Evolutionary conservation across 2,797 vertebrate species (phyloP), one percentile per base, ranked within the genome.

Genomic region (Oreonectes daqikongensis): DNA sequence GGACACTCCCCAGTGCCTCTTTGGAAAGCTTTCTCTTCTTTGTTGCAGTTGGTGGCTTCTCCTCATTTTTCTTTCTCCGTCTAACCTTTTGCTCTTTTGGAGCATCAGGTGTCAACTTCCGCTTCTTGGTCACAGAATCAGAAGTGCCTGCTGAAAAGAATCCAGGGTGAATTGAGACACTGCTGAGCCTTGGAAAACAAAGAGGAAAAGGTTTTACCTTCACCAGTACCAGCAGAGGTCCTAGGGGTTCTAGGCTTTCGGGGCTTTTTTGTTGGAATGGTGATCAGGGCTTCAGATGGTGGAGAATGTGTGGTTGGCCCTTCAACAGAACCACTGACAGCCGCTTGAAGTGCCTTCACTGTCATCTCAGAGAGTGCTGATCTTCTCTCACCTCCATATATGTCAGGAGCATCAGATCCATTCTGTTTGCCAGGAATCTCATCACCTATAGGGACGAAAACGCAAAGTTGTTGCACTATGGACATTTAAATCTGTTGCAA

Each of bases 391-490:
- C 48, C 55, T 79, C 84, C 86, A 70, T 84, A 79, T 3, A 87
- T 87, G 84, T 92, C 94, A 2, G 94, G 87, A 66, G 92, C 87
- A 69, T 94, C 93, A 42, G 88, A 92, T n/a, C 92, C 84, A 74
- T 88, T 91, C 67, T 86, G 82, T 50, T 82, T 80, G 80, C 88
- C 90, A 66, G 89, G 92, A n/a, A 87, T 89, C 72, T 92, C 79
- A 69, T 86, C 55, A 69, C 14, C 78, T 82, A 82, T 6, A 38
- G 72, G n/a, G 38, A 22, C 57, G 8, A 79, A 63, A 72, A 69
- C 12, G 20, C 35, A 26, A 35, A 40, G 24, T 26, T 0, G 77
- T 11, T 61, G 24, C 3, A 65, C 6, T 68, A 81, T n/a, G 53
- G 18, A 57, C 1, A 68, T 26, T 32, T 1, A 60, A 32, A 10